Base-by-base conservation (phyloP, 2,888 invertebrate genomes). In the Entomobrya proxima region DNA sequence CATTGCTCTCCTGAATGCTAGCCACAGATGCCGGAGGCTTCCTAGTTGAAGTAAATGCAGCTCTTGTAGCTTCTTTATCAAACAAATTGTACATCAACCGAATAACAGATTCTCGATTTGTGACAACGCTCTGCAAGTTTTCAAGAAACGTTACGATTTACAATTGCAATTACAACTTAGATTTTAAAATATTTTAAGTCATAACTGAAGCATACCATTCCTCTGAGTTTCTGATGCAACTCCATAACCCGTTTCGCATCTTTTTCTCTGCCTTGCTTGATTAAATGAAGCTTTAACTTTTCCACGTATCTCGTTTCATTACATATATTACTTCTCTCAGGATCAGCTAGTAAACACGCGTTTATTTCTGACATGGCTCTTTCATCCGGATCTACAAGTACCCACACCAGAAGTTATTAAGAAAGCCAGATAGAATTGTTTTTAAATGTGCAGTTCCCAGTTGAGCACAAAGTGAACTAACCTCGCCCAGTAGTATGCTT, bases 41-140 rank as follows among this genome's bases (percentile, higher is more conserved):
- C 21, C 52, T 81, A 0, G 76, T 30, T 2, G 52, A 32, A 27
- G 52, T 44, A 30, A 74, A n/a, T 30, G 15, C 64, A 13, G 74
- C 82, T n/a, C 87, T 69, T 13, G 88, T 88, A 18, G 55, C 61
- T 69, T 87, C 84, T 67, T 86, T 88, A 44, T 89, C 88, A 79
- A 89, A 89, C 64, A 91, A 79, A 21, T 81, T 76, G 78, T 89
- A 90, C 61, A 94, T 91, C 86, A 94, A 92, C 55, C 93, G 92
- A 88, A 94, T 90, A 15, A 95, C 92, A 37, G 94, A 93, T 81
- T 93, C 93, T 88, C 94, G 92, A 91, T 95, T 94, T 89, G 94
- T 93, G 82, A 94, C 91, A 67, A 95, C 92, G 88, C 93, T 93
- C 94, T 94, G 92, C 1, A 74, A 74, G 11, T 11, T 24, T 11